A percentile compares a stretch with the other conserved stretches of the same genome.
phyloP scores from a whole-genome alignment of 2,888 invertebrate species.

The Orthosia gracilis region DNA sequence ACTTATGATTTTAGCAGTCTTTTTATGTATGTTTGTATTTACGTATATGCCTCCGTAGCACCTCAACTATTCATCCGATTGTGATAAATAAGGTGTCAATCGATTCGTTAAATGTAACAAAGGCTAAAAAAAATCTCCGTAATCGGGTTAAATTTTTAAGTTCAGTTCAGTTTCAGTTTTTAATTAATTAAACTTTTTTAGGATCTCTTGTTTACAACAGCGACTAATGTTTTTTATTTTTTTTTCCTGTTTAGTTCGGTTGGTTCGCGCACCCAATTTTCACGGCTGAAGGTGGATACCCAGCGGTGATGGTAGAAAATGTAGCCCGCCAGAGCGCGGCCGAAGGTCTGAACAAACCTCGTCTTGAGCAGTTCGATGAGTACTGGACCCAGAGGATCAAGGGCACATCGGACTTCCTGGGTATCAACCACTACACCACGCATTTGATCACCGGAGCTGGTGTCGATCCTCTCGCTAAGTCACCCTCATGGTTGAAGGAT shows the following conservation, averaged over 20 bases:
- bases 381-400: constrained; percentile 87
- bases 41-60: too few species aligned
- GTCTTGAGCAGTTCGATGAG: constrained; percentile 86
- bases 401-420: constrained; percentile 88
- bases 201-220: neutral
- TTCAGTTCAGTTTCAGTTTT: too few species aligned
- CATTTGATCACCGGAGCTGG: constrained; percentile 85
- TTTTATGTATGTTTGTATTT: too few species aligned
- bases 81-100: too few species aligned
- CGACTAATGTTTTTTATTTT: constrained; percentile 3
- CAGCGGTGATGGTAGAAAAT: constrained; percentile 86
- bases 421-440: constrained; percentile 90
- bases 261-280: constrained; percentile 91
- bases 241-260: constrained; percentile 82
- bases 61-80: too few species aligned
- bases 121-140: too few species aligned
- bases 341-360: constrained; percentile 84
- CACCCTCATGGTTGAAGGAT: constrained; percentile 89
- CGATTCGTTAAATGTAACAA: too few species aligned
- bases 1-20: too few species aligned
- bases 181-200: too few species aligned
- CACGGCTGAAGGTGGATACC: constrained; percentile 88
- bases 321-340: constrained; percentile 83
- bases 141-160: too few species aligned
- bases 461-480: constrained; percentile 84